phyloP scores from a whole-genome alignment of 1,140 invertebrate species.

The Periplaneta americana region DNA sequence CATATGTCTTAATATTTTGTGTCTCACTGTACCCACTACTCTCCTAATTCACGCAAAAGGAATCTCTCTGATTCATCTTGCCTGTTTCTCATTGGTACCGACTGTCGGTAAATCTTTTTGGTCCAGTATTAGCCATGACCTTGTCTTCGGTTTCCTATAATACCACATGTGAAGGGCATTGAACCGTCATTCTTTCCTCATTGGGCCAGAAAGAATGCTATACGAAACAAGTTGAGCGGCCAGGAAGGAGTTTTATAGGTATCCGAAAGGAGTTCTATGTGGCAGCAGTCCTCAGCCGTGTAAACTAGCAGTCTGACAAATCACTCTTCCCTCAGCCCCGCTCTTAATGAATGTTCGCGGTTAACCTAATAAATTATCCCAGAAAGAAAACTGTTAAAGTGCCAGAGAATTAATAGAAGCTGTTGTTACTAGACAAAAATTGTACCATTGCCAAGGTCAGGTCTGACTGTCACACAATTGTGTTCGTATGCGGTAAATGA shows the following conservation, averaged over 20 bases:
- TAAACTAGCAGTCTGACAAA: background rate
- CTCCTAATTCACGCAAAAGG: too few relatives aligned
- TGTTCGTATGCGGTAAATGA: too few relatives aligned
- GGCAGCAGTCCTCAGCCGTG: background rate
- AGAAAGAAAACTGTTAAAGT: background rate
- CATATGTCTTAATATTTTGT: too few relatives aligned
- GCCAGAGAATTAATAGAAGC: background rate
- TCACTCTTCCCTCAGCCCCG: background rate
- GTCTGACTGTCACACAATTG: background rate
- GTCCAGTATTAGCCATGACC: background rate
- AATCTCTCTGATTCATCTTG: too few relatives aligned
- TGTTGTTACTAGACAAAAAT: background rate
- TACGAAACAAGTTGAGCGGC: background rate
- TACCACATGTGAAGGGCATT: background rate
- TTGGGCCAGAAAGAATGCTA: background rate
- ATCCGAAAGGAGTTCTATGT: background rate
- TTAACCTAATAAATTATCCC: background rate
- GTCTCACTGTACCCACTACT: too few relatives aligned
- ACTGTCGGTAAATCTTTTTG: background rate
- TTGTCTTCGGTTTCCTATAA: background rate
- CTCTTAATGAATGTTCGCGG: background rate
- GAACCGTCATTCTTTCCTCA: background rate
- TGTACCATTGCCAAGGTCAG: background rate
- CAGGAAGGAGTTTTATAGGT: background rate
- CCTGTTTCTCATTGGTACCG: too few relatives aligned